These are phyloP conservation scores for Eciton burchellii DNA, from an alignment of 1,140 invertebrate genomes.

Conservation along the genomic window DNA sequence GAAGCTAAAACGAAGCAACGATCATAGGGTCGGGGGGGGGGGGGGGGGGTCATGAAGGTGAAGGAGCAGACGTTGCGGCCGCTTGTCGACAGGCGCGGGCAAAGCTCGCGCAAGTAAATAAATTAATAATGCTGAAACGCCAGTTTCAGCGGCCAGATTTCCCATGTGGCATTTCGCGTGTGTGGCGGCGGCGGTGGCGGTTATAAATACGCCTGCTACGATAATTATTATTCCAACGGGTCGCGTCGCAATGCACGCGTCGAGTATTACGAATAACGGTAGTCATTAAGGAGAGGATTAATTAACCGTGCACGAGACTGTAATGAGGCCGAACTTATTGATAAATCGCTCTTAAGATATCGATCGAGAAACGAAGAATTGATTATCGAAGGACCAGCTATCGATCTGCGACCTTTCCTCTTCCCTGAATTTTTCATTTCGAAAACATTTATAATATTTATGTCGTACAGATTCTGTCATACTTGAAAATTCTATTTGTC, in stretches of 20 bases:
- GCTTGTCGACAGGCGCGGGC: neutral
- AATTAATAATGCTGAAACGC: slow-evolving; percentile 71
- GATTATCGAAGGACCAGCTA: neutral
- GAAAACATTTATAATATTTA: neutral
- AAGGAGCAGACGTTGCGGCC: slow-evolving; percentile 8
- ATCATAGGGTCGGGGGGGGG: too few relatives aligned
- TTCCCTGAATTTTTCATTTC: slow-evolving; percentile 19
- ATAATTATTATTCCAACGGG: slow-evolving; percentile 73
- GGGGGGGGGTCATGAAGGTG: too few relatives aligned
- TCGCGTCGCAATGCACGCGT: slow-evolving; percentile 34
- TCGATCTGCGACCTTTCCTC: neutral
- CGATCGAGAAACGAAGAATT: too few relatives aligned
- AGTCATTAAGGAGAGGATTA: slow-evolving; percentile 70
- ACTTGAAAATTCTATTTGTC: neutral
- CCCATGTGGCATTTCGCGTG: slow-evolving; percentile 75
- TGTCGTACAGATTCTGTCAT: neutral
- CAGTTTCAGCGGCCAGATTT: slow-evolving; percentile 69
- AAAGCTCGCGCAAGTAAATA: slow-evolving; percentile 59
- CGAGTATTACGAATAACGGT: slow-evolving; percentile 44
- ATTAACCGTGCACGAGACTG: slow-evolving; percentile 61
- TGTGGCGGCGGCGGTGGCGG: slow-evolving; percentile 38
- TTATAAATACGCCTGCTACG: slow-evolving; percentile 75
- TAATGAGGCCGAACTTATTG: slow-evolving; percentile 60
- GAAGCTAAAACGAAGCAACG: neutral
- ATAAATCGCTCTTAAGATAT: slow-evolving; percentile 31